A percentile compares a stretch with the other conserved stretches of the same genome.
Evolutionary conservation across 2,797 vertebrate genomes (phyloP).

Genomic region (Philypnodon macrostomus): DNA sequence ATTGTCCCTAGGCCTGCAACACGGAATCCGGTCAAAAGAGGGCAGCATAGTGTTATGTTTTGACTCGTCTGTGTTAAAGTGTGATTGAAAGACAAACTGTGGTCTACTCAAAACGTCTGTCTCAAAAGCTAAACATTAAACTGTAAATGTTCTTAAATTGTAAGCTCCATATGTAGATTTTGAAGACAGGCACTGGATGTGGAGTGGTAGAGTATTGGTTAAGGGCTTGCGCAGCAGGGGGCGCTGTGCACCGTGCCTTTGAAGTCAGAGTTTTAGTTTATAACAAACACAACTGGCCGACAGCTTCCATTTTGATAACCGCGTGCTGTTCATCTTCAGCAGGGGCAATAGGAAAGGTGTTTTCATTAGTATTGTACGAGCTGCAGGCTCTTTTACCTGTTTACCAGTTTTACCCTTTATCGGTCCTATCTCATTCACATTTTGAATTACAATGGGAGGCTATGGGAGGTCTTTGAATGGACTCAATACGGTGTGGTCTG

Average conservation of each 20-base stretch:
- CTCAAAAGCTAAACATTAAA: no score
- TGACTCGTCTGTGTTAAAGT: no score
- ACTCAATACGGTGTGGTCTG: slow-evolving; percentile 55
- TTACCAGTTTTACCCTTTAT: no score
- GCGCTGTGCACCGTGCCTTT: slow-evolving; percentile 40
- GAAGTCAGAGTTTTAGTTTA: not conserved
- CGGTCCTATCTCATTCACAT: slow-evolving; percentile 63
- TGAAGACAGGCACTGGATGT: no score
- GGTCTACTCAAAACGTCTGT: no score
- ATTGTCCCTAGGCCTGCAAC: not conserved
- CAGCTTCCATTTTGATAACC: slow-evolving; percentile 4
- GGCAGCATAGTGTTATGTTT: slow-evolving; percentile 24
- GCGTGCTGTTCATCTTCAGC: not conserved
- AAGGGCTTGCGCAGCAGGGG: slow-evolving; percentile 19
- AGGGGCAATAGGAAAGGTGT: not conserved
- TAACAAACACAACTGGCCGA: not conserved
- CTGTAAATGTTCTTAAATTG: no score
- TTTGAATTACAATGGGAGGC: slow-evolving; percentile 65
- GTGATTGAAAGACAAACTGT: no score
- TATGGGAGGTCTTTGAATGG: slow-evolving; percentile 41
- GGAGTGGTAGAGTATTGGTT: not conserved
- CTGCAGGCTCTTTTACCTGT: slow-evolving; percentile 54
- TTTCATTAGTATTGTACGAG: slow-evolving; percentile 40
- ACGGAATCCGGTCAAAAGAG: slow-evolving; percentile 29
- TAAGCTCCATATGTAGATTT: no score